Evolutionary conservation across 2,888 invertebrate species (phyloP), one percentile per base, ranked within the genome.

Genomic region (Frankliniella fusca): DNA sequence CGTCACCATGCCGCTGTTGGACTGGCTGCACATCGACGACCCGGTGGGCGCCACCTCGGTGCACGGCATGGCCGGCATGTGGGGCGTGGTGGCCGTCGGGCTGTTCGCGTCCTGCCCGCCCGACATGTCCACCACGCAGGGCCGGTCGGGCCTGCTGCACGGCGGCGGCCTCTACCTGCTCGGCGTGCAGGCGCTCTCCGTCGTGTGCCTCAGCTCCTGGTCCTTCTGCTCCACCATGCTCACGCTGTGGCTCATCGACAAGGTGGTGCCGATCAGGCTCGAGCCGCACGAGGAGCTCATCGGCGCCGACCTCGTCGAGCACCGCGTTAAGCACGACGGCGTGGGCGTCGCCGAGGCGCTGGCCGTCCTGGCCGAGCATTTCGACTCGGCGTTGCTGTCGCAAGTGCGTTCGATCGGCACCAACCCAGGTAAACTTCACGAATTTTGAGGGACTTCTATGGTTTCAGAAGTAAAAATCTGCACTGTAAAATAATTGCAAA

Each of bases 21-120:
- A 97, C 87, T 91, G 89, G 86, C 86, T 95, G 84, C 92, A 92
- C 15, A 92, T 97, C 0, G 97, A 97, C 86, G 96, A 96, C 88
- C 97, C 97, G 0, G 97, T 97, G 0, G 96, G 97, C 0, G 97
- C 97, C 0, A 93, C 95, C 20, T 92, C 97, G 0, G 97, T 97
- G 1, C 97, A 97, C 86, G 97, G 89, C 84, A 79, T 89, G 85
- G 85, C 86, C 54, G 90, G 90, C 50, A 85, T 90, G 86, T 88
- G 90, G 96, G 95, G 97, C 15, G 93, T 96, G 28, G 83, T 96
- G 23, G 95, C 96, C 0, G 95, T 97, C 0, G 97, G 97, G 0
- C 89, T 97, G 0, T 97, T 97, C 87, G 96, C 96, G 15, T 94
- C 95, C 83, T 92, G 95, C 87, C 97, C 97, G 0, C 89, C 92